These are phyloP conservation scores for Dyspetes luteomarginatus DNA, from an alignment of 2,888 invertebrate species.

Conservation along the genomic window DNA sequence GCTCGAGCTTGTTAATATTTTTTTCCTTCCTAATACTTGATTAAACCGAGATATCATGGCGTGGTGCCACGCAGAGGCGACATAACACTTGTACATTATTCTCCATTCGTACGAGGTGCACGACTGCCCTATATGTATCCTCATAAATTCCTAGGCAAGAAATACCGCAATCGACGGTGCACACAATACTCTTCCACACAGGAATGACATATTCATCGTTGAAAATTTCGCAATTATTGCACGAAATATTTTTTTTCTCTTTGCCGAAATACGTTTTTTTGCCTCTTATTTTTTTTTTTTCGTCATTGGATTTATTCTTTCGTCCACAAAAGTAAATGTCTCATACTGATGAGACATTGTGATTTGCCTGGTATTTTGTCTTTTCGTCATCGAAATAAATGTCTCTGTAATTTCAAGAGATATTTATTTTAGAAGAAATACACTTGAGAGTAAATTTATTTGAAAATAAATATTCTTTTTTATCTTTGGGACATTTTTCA, in stretches of 20 bases:
- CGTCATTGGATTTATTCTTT: not conserved
- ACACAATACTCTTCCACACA: slow-evolving; percentile 1
- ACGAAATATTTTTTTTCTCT: not conserved
- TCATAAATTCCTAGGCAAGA: slow-evolving; percentile 39
- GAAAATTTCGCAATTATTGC: slow-evolving; percentile 33
- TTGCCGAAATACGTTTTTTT: not conserved
- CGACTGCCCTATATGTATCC: slow-evolving; percentile 16
- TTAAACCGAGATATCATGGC: slow-evolving; percentile 6
- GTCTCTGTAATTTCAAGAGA: not conserved
- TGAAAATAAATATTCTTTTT: too few species aligned
- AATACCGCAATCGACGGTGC: slow-evolving; percentile 21
- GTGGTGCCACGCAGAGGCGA: slow-evolving; percentile 22
- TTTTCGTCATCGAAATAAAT: not conserved
- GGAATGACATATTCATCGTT: not conserved
- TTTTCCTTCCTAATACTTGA: slow-evolving; percentile 19
- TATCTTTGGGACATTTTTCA: too few species aligned
- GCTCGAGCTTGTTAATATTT: too few species aligned
- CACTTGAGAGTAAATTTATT: too few species aligned
- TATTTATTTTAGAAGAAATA: not conserved
- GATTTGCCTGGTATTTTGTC: not conserved
- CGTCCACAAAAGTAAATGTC: too few species aligned
- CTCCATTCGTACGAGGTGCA: slow-evolving; percentile 13
- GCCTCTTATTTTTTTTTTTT: not conserved
- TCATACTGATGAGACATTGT: not conserved
- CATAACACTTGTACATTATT: slow-evolving; percentile 15